Evolutionary conservation across 1,140 invertebrate genomes (phyloP).

Genomic region (Glossosoma conforme): DNA sequence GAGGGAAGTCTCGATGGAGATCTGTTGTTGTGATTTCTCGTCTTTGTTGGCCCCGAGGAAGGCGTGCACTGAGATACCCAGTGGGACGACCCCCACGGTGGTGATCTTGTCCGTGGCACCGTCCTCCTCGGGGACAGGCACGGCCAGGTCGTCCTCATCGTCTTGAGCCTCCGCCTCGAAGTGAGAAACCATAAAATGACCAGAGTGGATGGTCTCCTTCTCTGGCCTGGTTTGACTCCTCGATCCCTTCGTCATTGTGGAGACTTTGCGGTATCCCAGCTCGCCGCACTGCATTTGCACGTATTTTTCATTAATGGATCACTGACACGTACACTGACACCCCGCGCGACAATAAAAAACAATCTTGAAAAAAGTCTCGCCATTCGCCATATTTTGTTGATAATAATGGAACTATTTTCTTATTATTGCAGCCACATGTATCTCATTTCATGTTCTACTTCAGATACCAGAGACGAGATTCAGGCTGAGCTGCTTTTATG

Average conservation of each 20-base stretch:
- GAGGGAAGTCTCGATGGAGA: slow-evolving; percentile 83
- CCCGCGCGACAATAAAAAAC: slow-evolving; percentile 13
- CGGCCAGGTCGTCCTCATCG: slow-evolving; percentile 75
- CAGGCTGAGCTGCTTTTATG: not conserved
- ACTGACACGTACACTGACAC: slow-evolving; percentile 18
- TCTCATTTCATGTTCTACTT: slow-evolving; percentile 16
- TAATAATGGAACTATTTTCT: slow-evolving; percentile 12
- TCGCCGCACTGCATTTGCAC: slow-evolving; percentile 20
- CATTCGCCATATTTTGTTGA: slow-evolving; percentile 20
- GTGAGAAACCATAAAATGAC: slow-evolving; percentile 97
- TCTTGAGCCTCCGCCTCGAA: slow-evolving; percentile 91
- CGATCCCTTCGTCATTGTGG: slow-evolving; percentile 22
- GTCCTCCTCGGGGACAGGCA: slow-evolving; percentile 66
- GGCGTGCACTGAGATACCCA: slow-evolving; percentile 9
- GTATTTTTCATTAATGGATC: slow-evolving; percentile 14
- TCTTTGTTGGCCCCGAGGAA: slow-evolving; percentile 13
- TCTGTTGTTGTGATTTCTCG: slow-evolving; percentile 21
- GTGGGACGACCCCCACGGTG: slow-evolving; percentile 12
- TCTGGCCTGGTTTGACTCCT: slow-evolving; percentile 33
- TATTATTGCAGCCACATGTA: slow-evolving; percentile 14
- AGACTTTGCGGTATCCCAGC: slow-evolving; percentile 18
- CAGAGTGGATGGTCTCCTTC: slow-evolving; percentile 87
- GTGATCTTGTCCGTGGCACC: slow-evolving; percentile 42
- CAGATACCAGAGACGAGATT: slow-evolving; percentile 10
- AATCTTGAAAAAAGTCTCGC: slow-evolving; percentile 8